Evolutionary conservation across 2,888 invertebrate genomes (phyloP).

Genomic region (Dasypogon diadema): DNA sequence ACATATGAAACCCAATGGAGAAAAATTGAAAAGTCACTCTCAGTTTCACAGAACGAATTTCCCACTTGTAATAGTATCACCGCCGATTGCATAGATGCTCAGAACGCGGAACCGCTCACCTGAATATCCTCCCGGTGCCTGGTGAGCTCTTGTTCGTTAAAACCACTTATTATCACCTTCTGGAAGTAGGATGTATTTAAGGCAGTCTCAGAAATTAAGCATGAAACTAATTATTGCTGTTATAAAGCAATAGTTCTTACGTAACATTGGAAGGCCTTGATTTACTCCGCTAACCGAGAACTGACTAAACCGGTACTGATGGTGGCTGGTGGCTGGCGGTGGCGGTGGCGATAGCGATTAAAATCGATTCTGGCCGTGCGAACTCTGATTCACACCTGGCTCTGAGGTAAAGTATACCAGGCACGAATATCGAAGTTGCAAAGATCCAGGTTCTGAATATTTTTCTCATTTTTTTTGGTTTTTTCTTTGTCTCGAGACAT

Average conservation of each 20-base stretch:
- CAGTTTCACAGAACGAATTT: too few relatives aligned
- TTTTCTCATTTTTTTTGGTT: neutral
- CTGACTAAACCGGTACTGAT: constrained; percentile 33
- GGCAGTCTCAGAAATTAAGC: neutral
- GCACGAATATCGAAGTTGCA: neutral
- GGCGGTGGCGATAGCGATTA: constrained; percentile 11
- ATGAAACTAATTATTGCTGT: constrained; percentile 29
- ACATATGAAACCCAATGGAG: too few relatives aligned
- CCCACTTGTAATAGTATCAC: neutral
- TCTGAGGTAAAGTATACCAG: neutral
- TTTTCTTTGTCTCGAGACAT: too few relatives aligned
- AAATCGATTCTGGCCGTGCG: constrained; percentile 26
- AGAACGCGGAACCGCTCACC: constrained; percentile 25
- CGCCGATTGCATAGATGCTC: neutral
- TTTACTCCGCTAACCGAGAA: constrained; percentile 43
- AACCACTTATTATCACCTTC: constrained; percentile 28
- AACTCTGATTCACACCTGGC: constrained; percentile 43
- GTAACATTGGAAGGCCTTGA: constrained; percentile 46
- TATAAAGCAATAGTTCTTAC: constrained; percentile 30
- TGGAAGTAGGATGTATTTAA: constrained; percentile 1
- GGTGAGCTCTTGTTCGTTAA: neutral
- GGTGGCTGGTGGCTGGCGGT: neutral
- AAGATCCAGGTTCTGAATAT: constrained; percentile 1
- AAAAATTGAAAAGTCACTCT: too few relatives aligned
- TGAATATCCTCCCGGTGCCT: neutral